Conservation (phyloP, 2,113 vertebrate genomes). For the Brachypodius melanocephalos region DNA sequence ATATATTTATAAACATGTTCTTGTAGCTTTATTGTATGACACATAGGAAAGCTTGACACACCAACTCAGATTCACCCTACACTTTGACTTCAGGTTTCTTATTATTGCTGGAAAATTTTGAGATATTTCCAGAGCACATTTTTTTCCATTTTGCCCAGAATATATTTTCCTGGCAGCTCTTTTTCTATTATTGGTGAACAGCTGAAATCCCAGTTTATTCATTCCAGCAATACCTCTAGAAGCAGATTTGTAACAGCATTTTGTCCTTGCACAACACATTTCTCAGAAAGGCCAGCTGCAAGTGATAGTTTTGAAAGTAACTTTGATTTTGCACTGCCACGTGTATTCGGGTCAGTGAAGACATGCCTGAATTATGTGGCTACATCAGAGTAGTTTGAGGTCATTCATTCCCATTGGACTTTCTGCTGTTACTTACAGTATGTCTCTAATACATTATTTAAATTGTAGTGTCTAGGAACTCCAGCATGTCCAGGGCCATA, state of each 20-base stretch:
- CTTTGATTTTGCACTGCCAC: background rate
- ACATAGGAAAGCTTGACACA: background rate
- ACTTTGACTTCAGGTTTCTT: background rate
- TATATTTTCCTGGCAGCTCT: background rate
- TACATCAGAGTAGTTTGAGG: background rate
- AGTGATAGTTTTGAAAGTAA: background rate
- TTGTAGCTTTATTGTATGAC: background rate
- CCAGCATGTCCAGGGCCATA: background rate
- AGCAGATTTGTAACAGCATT: background rate
- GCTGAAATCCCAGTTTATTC: background rate
- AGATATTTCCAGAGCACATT: background rate
- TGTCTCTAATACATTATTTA: background rate
- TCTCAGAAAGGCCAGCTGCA: background rate
- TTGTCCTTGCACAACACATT: background rate
- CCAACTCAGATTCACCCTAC: accelerated
- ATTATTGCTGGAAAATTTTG: background rate
- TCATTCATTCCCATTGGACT: background rate
- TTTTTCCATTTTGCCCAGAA: background rate
- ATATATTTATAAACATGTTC: background rate
- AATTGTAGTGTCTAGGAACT: background rate
- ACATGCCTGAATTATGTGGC: background rate
- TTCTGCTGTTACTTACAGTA: background rate
- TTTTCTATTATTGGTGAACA: background rate
- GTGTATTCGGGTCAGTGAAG: background rate
- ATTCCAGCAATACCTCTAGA: background rate